Evolutionary conservation across 2,797 vertebrate genomes (phyloP), one percentile per base, ranked within the genome.

Genomic region (Lacerta bilineata): DNA sequence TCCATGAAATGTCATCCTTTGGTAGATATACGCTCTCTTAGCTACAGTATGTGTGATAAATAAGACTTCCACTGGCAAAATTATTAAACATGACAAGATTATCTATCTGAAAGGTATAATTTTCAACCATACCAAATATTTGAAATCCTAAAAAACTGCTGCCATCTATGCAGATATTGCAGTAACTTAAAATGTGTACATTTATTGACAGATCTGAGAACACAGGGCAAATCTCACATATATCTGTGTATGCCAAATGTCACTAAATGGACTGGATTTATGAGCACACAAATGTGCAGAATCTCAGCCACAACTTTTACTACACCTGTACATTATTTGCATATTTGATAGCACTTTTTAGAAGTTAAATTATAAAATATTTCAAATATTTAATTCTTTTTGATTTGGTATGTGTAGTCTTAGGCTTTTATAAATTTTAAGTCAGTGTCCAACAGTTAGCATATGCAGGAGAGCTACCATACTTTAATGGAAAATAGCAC

Each of bases 161-260:
- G 5, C 93, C 88, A 91, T 83, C 88, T 93, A 93, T 95, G 91
- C 91, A 95, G 88, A 94, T 91, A 91, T 88, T 90, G 93, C 80
- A 94, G 96, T 91, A 91, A 96, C 96, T 95, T 94, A 80, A 2
- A 95, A 91, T 2, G 86, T 95, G 90, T 94, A 94, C 77, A 95
- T 90, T 82, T 96, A 95, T 95, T 96, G 95, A 96, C 94, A 96
- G 88, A 92, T 90, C 95, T 94, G 94, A 94, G 90, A 95, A 96
- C 88, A 86, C 61, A 91, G 87, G 88, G 59, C 55, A 80, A 64
- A 76, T 82, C 10, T 71, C 85, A 4, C 39, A 50, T 7, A 74
- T n/a, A 50, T 77, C 3, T 68, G 27, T 39, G 36, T 66, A 68
- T 43, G 46, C 23, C 61, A 68, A 76, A 33, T 41, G 27, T 86